Conservation (phyloP, 2,888 invertebrate species). For the Lacanobia oleracea region DNA sequence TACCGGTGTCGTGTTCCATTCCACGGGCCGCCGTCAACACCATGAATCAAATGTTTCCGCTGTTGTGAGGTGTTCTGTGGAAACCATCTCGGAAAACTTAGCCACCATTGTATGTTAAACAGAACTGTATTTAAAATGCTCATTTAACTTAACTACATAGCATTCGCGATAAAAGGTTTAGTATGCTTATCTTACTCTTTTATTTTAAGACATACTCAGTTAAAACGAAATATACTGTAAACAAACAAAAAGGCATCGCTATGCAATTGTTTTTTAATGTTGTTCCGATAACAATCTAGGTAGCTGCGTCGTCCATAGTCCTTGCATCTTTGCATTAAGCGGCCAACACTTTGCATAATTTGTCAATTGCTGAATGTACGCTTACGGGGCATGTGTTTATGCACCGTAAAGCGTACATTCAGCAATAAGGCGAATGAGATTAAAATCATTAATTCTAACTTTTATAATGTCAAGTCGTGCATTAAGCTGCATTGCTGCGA, state of each 20-base stretch:
- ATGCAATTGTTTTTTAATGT: constrained; percentile 63
- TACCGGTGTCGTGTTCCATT: constrained; percentile 8
- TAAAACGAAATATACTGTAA: constrained; percentile 44
- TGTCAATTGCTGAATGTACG: constrained; percentile 56
- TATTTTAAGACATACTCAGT: constrained; percentile 50
- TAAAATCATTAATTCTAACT: constrained; percentile 77
- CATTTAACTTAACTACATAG: constrained; percentile 54
- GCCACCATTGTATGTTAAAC: constrained; percentile 62
- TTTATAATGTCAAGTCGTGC: constrained; percentile 78
- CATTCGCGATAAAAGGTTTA: constrained; percentile 54
- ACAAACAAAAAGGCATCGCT: constrained; percentile 58
- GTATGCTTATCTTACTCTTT: constrained; percentile 44
- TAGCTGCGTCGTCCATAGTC: constrained; percentile 49
- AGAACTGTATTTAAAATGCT: constrained; percentile 61
- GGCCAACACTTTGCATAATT: constrained; percentile 76
- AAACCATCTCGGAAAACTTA: constrained; percentile 49
- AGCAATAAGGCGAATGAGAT: constrained; percentile 74
- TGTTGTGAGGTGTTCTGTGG: constrained; percentile 12
- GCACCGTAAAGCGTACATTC: constrained; percentile 69
- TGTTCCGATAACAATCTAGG: constrained; percentile 61
- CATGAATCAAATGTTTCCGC: constrained; percentile 44
- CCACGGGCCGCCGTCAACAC: constrained; percentile 22
- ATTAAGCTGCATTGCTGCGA: constrained; percentile 79
- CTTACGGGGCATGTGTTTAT: constrained; percentile 18
- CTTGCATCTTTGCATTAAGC: constrained; percentile 64